Evolutionary conservation across 2,113 vertebrate genomes (phyloP).

Genomic region (Cyanoliseus patagonus): DNA sequence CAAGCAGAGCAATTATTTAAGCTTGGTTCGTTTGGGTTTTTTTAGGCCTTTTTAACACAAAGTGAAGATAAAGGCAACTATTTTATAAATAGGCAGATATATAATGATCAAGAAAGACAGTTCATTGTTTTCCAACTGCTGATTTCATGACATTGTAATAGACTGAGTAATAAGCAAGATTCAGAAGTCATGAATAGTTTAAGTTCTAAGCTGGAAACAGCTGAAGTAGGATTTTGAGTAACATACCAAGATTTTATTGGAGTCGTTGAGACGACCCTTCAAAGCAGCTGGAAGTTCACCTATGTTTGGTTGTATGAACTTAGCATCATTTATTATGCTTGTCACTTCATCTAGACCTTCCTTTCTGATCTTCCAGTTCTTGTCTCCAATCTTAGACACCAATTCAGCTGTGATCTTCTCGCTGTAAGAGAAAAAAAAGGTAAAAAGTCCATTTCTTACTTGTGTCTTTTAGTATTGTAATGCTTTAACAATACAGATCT

Average conservation of each 20-base stretch:
- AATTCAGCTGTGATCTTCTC: constrained; percentile 93
- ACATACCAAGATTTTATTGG: constrained; percentile 96
- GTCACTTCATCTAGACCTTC: constrained; percentile 93
- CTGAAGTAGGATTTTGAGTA: not conserved
- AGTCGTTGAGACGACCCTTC: constrained; percentile 91
- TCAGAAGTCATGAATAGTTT: not conserved
- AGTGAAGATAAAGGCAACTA: not conserved
- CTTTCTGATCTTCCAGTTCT: constrained; percentile 98
- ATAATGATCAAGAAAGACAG: not conserved
- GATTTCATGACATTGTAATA: not conserved
- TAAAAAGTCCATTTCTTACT: not conserved
- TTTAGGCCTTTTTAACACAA: not conserved
- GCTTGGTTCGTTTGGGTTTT: not conserved
- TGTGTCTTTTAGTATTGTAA: not conserved
- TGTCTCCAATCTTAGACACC: constrained; percentile 92
- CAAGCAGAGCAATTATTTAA: not conserved
- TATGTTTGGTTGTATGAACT: constrained; percentile 91
- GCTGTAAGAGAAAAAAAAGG: constrained; percentile 65
- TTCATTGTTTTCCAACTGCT: not conserved
- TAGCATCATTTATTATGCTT: constrained; percentile 92
- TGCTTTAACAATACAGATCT: not conserved
- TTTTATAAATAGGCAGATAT: not conserved
- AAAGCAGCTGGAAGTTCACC: constrained; percentile 91
- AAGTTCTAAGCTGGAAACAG: not conserved
- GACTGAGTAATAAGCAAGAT: not conserved